Base-by-base conservation (phyloP, 2,888 invertebrate genomes). In the Yponomeuta cagnagella region DNA sequence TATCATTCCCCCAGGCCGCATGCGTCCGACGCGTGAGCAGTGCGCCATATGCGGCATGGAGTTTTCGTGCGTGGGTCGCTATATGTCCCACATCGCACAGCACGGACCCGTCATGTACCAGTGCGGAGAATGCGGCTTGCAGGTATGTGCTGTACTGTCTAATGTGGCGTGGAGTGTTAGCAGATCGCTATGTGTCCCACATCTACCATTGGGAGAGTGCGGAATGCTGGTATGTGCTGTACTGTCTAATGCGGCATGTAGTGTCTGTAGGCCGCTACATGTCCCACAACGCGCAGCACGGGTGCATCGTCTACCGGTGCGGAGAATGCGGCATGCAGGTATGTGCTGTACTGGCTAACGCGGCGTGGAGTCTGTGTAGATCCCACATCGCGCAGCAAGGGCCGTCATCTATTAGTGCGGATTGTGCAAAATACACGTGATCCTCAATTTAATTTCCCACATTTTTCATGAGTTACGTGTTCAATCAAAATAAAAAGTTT, bases 61-160 rank as follows among this genome's bases (percentile, higher is more conserved):
- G 75, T 93, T 93, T 79, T 81, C 84, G 1, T 88, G 87, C 73
- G 82, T 86, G n/a, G 86, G 88, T 0, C 85, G 89, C 8, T 93
- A 93, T 80, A 90, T 93, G 85, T 88, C 93, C 5, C 95, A 95
- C 78, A 88, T 94, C 71, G 92, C 93, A 67, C 90, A 90, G 69
- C 96, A 96, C 81, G 94, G 94, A 72, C 93, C 93, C 23, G 92
- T 94, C 23, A 85, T 88, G 70, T 95, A 93, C 80, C 93, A 93
- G 76, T 96, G 95, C 82, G 81, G 74, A 1, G 82, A 88, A 71
- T 95, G 95, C 83, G 12, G 82, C 83, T 48, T 80, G 83, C 52
- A 23, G 52, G 52, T 58, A 15, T 15, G 52, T 58, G 8, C 52
- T 52, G 12, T 10, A 52, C 12, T 10, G 12, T 58, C 3, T 58